These are phyloP conservation scores for rabbit (Oryctolagus cuniculus) DNA, from an alignment of 2,113 vertebrate species.

Conservation along the genomic window DNA sequence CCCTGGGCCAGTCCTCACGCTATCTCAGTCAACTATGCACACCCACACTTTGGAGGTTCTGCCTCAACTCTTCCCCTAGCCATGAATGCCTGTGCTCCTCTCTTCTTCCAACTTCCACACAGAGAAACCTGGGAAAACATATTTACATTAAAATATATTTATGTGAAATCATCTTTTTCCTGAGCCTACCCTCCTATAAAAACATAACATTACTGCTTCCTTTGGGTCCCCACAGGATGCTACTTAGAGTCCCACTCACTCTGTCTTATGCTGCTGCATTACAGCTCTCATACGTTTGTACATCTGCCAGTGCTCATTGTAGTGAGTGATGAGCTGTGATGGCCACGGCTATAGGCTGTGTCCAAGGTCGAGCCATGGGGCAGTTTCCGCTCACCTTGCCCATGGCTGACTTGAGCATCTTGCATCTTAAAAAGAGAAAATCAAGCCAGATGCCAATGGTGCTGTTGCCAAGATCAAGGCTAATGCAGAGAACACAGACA, in stretches of 20 bases:
- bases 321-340: not conserved
- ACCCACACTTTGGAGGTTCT: not conserved
- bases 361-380: no score
- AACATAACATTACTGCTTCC: not conserved
- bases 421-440: no score
- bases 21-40: not conserved
- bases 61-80: not conserved
- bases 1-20: not conserved
- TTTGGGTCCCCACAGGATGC: not conserved
- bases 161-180: not conserved
- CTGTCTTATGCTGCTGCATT: not conserved
- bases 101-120: not conserved
- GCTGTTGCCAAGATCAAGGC: no score
- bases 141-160: not conserved
- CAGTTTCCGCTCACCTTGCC: no score
- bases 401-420: no score
- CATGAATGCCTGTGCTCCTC: not conserved
- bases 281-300: not conserved
- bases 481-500: no score
- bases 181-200: not conserved
- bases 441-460: no score
- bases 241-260: not conserved
- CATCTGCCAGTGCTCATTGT: not conserved
- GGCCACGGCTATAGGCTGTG: no score
- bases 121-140: not conserved